Base-by-base conservation (phyloP, 2,888 invertebrate genomes). In the Drosophila phalerata region DNA sequence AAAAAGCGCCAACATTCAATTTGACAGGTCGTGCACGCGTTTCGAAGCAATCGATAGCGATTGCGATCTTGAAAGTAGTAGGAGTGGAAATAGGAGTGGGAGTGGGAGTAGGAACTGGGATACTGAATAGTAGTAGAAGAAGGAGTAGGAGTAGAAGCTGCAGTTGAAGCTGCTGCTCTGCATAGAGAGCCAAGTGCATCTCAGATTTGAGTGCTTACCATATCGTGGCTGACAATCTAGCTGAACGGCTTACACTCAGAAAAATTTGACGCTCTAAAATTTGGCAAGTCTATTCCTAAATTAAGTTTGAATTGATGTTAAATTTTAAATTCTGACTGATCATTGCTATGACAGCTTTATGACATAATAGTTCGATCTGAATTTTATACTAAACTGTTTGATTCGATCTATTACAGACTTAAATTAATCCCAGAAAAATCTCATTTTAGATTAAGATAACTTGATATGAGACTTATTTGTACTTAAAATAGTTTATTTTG, bases 21-120 rank as follows among this genome's bases (percentile, higher is more conserved):
- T 86, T 88, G 85, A 85, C 85, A 88, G 88, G 81, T 85, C 87
- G 79, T 86, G 89, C 85, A 85, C 85, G 88, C 88, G 89, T 77
- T 84, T 79, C 83, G 79, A 71, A 61, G 56, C 42, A 49, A 61
- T 55, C 77, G 66, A 60, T 66, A 63, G 55, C 58, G 73, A 79
- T 83, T 66, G 68, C 61, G 52, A 61, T 61, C 61, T 61, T 34
- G 32, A 61, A 60, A 45, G 52, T 45, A 38, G 42, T 37, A 37
- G 69, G 30, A 56, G 61, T 30, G 9, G 45, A 22, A 43, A n/a
- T 47, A 10, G 40, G 42, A 37, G 38, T 38, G 22, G 69, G 34
- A 49, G 22, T 22, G 22, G 22, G 22, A 56, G 51, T 28, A 15
- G 28, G 43, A 43, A 45, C n/a, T 25, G n/a, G 17, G 37, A n/a